Evolutionary conservation across 2,113 vertebrate genomes (phyloP), one percentile per base, ranked within the genome.

Genomic region (Malurus elegans): DNA sequence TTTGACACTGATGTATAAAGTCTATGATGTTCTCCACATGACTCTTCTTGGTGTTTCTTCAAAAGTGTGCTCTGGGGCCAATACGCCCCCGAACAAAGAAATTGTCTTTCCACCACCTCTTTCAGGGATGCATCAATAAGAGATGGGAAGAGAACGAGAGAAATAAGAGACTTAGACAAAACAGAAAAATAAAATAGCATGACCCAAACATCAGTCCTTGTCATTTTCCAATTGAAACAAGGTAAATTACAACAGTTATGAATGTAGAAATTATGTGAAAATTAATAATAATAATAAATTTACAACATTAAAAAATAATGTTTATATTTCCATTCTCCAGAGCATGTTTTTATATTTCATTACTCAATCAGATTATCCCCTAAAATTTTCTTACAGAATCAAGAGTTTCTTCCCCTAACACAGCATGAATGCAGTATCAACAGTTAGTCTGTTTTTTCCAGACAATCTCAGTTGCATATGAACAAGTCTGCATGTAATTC

Each of bases 1-100:
- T 62, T 93, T 79, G 88, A 81, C 80, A 71, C 56, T 67, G 53
- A 78, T 31, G 40, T 75, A 56, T 79, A 70, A 87, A 74, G 53
- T 28, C 70, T 94, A 5, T 71, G 60, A 80, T 89, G 67, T 87
- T 94, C 61, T 87, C 80, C 60, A 78, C 84, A 66, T 58, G 86
- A 74, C 60, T 83, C 38, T 38, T 93, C 31, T 60, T 87, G 38
- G 28, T 90, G 34, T 90, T 87, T 95, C 65, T 78, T 95, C 87
- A 96, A 80, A 93, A 86, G 45, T 73, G n/a, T 84, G 18, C 44
- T 94, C 42, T 69, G 73, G 58, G 56, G 56, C 38, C 38, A 83
- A 29, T 42, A 70, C 24, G 21, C 5, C 38, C 47, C 80, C 16
- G 24, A 92, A 76, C 65, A 96, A 92, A 94, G 58, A 70, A 87